These are phyloP conservation scores for Dolichomitus sp. DNA, from an alignment of 2,888 invertebrate species.

Conservation along the genomic window DNA sequence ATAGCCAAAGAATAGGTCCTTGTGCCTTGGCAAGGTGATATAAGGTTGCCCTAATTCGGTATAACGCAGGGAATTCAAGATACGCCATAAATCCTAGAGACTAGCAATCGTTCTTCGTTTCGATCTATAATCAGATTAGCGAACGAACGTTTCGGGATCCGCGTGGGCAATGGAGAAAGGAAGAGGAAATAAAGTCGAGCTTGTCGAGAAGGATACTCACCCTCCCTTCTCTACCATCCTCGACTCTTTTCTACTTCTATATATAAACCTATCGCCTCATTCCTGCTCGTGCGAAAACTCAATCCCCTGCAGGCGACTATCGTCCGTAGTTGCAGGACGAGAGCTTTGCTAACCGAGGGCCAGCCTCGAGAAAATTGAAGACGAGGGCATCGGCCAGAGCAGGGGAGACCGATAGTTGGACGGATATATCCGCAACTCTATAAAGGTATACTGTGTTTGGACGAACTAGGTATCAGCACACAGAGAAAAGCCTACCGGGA, in stretches of 20 bases:
- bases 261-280: conserved; percentile 13
- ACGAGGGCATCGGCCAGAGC: conserved; percentile 7
- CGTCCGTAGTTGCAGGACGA: conserved; percentile 15
- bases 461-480: neutral
- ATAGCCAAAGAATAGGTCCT: conserved; percentile 42
- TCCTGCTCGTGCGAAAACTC: conserved; percentile 49
- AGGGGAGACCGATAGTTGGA: neutral
- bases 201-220: conserved; percentile 30
- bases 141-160: conserved; percentile 57
- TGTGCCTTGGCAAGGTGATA: neutral
- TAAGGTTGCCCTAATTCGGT: conserved; percentile 1
- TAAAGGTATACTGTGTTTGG: conserved; percentile 5
- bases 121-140: conserved; percentile 66
- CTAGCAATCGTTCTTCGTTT: conserved; percentile 65
- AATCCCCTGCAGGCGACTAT: conserved; percentile 36
- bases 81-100: conserved; percentile 63
- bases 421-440: conserved; percentile 28
- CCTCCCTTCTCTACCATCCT: conserved; percentile 28
- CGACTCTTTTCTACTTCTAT: neutral
- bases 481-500: neutral
- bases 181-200: conserved; percentile 52
- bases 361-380: conserved; percentile 56
- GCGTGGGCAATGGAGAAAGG: conserved; percentile 21
- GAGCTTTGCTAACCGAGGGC: conserved; percentile 31
- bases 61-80: conserved; percentile 47